phyloP scores from a whole-genome alignment of 2,888 invertebrate species.

The Tiliacea aurago region DNA sequence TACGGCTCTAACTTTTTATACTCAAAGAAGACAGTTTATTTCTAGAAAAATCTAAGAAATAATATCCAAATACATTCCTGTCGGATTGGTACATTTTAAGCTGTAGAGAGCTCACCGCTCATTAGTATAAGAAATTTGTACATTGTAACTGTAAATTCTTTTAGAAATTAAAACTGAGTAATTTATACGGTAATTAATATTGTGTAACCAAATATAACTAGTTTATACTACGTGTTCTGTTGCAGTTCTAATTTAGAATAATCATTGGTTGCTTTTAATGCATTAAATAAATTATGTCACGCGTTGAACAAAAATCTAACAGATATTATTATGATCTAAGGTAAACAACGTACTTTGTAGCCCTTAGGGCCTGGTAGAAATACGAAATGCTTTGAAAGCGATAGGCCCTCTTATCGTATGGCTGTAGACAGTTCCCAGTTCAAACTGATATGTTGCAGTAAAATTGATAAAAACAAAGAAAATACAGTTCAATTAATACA shows the following conservation, averaged over 20 bases:
- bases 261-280: constrained; percentile 55
- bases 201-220: constrained; percentile 77
- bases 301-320: constrained; percentile 30
- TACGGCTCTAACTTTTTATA: constrained; percentile 53
- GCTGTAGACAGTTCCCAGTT: neutral
- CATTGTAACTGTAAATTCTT: constrained; percentile 87
- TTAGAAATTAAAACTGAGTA: constrained; percentile 73
- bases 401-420: neutral
- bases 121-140: constrained; percentile 83
- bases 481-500: neutral
- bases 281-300: constrained; percentile 43
- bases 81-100: constrained; percentile 72
- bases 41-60: constrained; percentile 63
- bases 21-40: constrained; percentile 54
- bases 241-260: constrained; percentile 48
- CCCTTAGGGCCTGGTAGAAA: neutral
- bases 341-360: constrained; percentile 14
- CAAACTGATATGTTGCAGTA: neutral
- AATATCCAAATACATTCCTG: constrained; percentile 76
- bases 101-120: constrained; percentile 75
- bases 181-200: constrained; percentile 73
- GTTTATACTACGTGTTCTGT: constrained; percentile 48
- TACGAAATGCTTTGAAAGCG: neutral
- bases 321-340: constrained; percentile 2
- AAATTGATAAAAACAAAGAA: neutral